A percentile compares a stretch with the other conserved stretches of the same genome.
phyloP scores from a whole-genome alignment of 2,113 vertebrate genomes.

The Ploceus nigricollis region DNA sequence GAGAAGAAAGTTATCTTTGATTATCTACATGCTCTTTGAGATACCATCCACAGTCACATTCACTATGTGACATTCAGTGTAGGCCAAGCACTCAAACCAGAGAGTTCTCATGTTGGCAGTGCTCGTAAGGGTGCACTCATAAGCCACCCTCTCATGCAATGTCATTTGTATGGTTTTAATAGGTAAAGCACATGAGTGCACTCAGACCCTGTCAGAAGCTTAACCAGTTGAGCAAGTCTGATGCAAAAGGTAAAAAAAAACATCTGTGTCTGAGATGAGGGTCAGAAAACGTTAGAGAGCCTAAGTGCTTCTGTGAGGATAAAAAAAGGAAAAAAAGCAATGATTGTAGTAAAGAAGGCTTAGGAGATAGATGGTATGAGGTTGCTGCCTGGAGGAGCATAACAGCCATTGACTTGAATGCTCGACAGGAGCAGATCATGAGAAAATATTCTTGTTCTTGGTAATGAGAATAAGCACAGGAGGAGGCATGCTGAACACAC shows the following conservation, averaged over 20 bases:
- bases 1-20: not conserved
- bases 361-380: not conserved
- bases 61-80: not conserved
- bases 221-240: not conserved
- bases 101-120: rapidly evolving
- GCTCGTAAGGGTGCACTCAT: rapidly evolving
- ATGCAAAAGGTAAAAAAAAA: not conserved
- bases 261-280: not conserved
- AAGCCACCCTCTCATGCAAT: not conserved
- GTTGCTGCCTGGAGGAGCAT: not conserved
- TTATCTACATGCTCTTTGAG: not conserved
- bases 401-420: not conserved
- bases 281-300: not conserved
- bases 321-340: not conserved
- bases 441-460: not conserved
- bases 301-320: not conserved
- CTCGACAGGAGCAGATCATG: not conserved
- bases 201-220: not conserved
- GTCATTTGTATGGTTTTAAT: not conserved
- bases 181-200: not conserved
- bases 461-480: not conserved
- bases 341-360: not conserved
- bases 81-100: not conserved
- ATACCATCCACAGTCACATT: not conserved
- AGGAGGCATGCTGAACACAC: not conserved